Evolutionary conservation across 2,888 invertebrate species (phyloP).

Genomic region (Drosophila kanekoi): DNA sequence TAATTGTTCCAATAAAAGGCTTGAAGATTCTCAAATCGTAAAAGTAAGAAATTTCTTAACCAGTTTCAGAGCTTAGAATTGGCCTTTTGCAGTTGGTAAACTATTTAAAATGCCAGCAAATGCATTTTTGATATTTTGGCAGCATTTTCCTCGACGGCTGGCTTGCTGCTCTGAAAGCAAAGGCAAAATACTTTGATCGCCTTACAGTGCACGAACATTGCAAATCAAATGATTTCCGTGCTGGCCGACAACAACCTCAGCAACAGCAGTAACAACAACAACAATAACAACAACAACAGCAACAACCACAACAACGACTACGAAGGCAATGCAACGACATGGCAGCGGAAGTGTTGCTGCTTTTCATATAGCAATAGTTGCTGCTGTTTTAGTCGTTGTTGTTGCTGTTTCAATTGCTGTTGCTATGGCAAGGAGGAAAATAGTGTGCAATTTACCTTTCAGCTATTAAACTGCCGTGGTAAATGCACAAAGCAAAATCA

Average conservation of each 20-base stretch:
- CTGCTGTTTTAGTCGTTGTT: constrained; percentile 12
- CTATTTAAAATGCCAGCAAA: constrained; percentile 36
- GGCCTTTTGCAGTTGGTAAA: constrained; percentile 27
- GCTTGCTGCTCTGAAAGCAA: constrained; percentile 32
- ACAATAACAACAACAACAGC: constrained; percentile 22
- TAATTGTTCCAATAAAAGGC: neutral
- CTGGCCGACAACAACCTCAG: constrained; percentile 52
- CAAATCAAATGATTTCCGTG: constrained; percentile 80
- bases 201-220: constrained; percentile 71
- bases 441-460: constrained; percentile 78
- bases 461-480: constrained; percentile 78
- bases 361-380: constrained; percentile 42
- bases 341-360: constrained; percentile 72
- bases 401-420: constrained; percentile 39
- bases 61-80: constrained; percentile 5
- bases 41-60: neutral
- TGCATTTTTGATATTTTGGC: constrained; percentile 45
- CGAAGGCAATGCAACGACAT: constrained; percentile 51
- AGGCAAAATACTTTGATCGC: constrained; percentile 75
- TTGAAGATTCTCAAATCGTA: neutral
- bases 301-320: constrained; percentile 29
- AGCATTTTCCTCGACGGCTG: constrained; percentile 7
- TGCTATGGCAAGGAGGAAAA: constrained; percentile 65
- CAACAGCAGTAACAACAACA: constrained; percentile 23
- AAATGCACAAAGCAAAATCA: constrained; percentile 79